Percentiles rank a stretch among this genome's conserved stretches.
Conservation (phyloP, 1,140 invertebrate genomes). For the Phocides pigmalion region DNA sequence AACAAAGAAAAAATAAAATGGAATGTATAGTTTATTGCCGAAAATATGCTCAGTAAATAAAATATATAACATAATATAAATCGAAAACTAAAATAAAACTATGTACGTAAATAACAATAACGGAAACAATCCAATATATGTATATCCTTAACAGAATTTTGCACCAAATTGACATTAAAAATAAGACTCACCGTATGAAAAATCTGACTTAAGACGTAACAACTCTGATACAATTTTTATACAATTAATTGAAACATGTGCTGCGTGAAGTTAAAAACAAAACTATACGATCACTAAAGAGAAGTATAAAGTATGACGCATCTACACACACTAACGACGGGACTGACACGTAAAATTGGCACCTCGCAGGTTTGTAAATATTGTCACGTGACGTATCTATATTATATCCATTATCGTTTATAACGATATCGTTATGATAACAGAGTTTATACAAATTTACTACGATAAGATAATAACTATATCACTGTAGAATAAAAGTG, state of each 20-base stretch:
- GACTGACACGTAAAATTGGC: not conserved
- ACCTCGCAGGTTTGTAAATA: constrained; percentile 3
- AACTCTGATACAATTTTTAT: not conserved
- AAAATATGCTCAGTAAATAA: constrained; percentile 4
- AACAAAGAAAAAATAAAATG: constrained; percentile 4
- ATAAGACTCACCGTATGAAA: not conserved
- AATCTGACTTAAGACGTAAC: not conserved
- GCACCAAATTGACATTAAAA: not conserved
- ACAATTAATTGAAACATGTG: not conserved
- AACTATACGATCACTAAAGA: not conserved
- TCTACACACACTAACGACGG: not conserved
- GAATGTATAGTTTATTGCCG: constrained; percentile 12
- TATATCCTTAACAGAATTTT: not conserved
- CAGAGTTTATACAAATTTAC: not conserved
- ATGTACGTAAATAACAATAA: not conserved
- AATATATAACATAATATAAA: constrained; percentile 1
- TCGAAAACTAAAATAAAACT: not conserved
- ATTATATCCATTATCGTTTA: not conserved
- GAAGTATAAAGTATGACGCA: constrained; percentile 2
- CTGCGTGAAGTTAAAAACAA: not conserved
- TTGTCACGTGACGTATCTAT: constrained; percentile 13
- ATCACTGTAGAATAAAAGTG: not conserved
- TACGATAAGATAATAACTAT: constrained; percentile 12
- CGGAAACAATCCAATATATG: too few species aligned
- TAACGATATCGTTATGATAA: not conserved